A percentile compares a stretch with the other conserved stretches of the same genome.
phyloP scores from a whole-genome alignment of 64 coral and sea anemone genomes.

The Platygyra sinensis region DNA sequence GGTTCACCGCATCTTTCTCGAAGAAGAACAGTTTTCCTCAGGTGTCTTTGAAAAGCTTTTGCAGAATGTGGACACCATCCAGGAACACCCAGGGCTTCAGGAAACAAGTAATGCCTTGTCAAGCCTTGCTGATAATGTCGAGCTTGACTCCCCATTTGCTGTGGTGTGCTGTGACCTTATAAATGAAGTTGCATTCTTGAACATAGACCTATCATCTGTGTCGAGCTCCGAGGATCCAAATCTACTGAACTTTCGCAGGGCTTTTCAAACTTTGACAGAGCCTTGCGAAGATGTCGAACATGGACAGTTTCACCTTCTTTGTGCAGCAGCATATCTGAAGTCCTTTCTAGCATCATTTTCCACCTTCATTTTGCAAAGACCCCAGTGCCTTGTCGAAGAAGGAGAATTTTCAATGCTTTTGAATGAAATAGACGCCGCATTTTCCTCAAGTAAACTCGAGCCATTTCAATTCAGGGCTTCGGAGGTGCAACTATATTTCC shows the following conservation, averaged over 20 bases:
- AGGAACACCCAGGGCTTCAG: constrained; percentile 66
- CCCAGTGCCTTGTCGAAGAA: constrained; percentile 36
- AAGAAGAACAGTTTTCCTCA: constrained; percentile 48
- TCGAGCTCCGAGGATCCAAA: constrained; percentile 53
- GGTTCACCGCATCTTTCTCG: constrained; percentile 66
- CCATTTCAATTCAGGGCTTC: neutral
- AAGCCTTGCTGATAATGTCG: neutral
- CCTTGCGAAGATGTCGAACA: neutral
- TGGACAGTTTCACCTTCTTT: constrained; percentile 44
- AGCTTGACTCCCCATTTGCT: constrained; percentile 57
- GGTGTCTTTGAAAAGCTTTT: constrained; percentile 66
- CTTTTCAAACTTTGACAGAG: constrained; percentile 30
- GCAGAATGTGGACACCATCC: constrained; percentile 2
- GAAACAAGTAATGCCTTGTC: constrained; percentile 55
- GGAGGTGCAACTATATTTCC: constrained; percentile 6
- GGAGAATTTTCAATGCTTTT: constrained; percentile 64
- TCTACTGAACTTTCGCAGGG: constrained; percentile 54
- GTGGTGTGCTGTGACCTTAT: constrained; percentile 91
- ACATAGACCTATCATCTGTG: constrained; percentile 40
- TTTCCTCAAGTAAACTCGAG: neutral
- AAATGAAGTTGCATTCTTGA: constrained; percentile 65
- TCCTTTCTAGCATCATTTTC: constrained; percentile 60
- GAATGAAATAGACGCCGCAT: constrained; percentile 40
- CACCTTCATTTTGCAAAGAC: constrained; percentile 28
- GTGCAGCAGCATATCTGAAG: constrained; percentile 66